Base-by-base conservation (phyloP, 37 sponge, comb jelly and placozoan species). In the Spongilla lacustris region DNA sequence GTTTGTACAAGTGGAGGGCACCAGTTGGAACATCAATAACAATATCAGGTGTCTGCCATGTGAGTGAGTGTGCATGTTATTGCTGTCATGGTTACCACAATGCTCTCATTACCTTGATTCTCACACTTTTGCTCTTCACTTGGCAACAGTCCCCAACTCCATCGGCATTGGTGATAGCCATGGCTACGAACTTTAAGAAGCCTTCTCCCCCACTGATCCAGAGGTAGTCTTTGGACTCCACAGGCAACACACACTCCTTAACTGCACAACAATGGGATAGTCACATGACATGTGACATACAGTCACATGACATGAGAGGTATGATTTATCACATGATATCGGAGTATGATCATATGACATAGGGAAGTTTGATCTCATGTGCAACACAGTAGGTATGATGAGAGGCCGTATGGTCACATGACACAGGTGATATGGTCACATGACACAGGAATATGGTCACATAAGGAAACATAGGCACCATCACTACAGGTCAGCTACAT, bases 151-250 rank as follows among this genome's bases (percentile, higher is more conserved):
- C 72, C 21, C 19, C 11, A 19, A 17, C 58, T 58, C 58, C 58
- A 48, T 48, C 74, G 36, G 6, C 82, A 0, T 67, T 22, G 23
- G 28, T 69, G 0, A 37, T 19, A 25, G 41, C 88, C 83, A 88
- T 88, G 88, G 77, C 76, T 36, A 88, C 88, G 77, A 88, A 82
- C 22, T 88, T 36, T 28, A 88, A 71, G 71, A 82, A 82, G 69
- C 82, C 76, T 41, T 83, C 88, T 76, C 82, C 88, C 27, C 82
- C 77, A 50, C 76, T 19, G 27, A 82, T 81, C n/a, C 76, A 68
- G 11, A 88, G 88, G 78, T 88, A 88, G 77, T 88, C 88, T 0
- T 4, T 21, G 30, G 81, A 32, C 21, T 41, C n/a, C 32, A 88
- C 77, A 0, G 11, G 3, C 71, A 88, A 23, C 33, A 77, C 77